Evolutionary conservation across 2,888 invertebrate genomes (phyloP).

Genomic region (Sialis fuliginosa): DNA sequence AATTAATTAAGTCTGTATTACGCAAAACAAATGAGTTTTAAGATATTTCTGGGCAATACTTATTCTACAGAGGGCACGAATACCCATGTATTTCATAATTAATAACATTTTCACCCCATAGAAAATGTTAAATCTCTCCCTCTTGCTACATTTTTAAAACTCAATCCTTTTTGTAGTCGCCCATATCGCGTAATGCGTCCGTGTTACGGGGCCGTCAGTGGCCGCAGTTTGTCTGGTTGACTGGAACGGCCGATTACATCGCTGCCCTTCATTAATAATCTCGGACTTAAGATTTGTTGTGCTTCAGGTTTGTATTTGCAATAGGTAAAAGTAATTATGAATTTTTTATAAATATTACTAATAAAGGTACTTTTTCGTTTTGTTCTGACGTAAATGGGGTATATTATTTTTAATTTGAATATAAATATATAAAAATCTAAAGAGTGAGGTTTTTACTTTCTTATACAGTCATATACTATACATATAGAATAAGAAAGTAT

Average conservation of each 20-base stretch:
- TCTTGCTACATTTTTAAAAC: constrained; percentile 11
- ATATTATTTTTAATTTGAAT: too few species aligned
- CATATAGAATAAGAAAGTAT: too few species aligned
- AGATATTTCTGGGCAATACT: constrained; percentile 18
- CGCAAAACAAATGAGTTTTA: constrained; percentile 22
- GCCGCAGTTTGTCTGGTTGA: constrained; percentile 5
- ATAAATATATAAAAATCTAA: too few species aligned
- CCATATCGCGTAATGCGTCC: not conserved
- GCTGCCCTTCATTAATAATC: constrained; percentile 12
- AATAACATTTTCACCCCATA: constrained; percentile 18
- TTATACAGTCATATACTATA: too few species aligned
- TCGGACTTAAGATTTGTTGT: constrained; percentile 7
- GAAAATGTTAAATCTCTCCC: constrained; percentile 4
- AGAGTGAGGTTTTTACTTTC: too few species aligned
- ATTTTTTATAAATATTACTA: too few species aligned
- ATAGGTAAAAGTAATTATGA: not conserved
- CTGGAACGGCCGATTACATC: constrained; percentile 10
- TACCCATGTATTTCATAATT: constrained; percentile 14
- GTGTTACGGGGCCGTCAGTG: constrained; percentile 1
- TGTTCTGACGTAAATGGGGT: constrained; percentile 4
- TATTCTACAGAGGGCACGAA: constrained; percentile 12
- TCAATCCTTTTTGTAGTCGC: constrained; percentile 10
- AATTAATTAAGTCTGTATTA: constrained; percentile 22
- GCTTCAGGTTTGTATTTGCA: constrained; percentile 4
- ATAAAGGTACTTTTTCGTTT: too few species aligned